phyloP scores from a whole-genome alignment of 2,888 invertebrate genomes.

The Craniophora ligustri region DNA sequence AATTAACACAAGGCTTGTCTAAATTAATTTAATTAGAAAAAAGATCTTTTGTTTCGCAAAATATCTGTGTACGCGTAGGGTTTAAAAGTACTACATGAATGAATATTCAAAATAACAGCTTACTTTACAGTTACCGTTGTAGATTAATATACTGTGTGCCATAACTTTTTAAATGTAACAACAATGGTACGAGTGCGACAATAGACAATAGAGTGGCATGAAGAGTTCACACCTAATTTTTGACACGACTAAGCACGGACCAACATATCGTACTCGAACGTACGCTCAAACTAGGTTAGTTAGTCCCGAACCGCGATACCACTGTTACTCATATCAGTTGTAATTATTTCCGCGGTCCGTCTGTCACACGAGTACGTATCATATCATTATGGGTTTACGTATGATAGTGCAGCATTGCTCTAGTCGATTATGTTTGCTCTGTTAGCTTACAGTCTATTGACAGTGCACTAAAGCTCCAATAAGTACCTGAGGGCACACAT shows the following conservation, averaged over 20 bases:
- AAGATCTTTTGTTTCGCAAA: too few species aligned
- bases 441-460: slow-evolving; percentile 8
- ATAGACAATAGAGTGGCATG: slow-evolving; percentile 38
- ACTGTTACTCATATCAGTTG: slow-evolving; percentile 31
- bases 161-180: slow-evolving; percentile 10
- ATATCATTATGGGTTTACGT: slow-evolving; percentile 16
- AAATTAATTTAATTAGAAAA: too few species aligned
- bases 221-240: slow-evolving; percentile 30
- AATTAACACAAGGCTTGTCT: too few species aligned
- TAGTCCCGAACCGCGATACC: slow-evolving; percentile 45
- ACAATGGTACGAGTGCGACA: slow-evolving; percentile 15
- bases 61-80: too few species aligned
- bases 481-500: too few species aligned
- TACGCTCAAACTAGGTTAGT: slow-evolving; percentile 44
- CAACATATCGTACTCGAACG: slow-evolving; percentile 11
- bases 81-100: too few species aligned
- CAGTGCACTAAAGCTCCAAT: slow-evolving; percentile 29
- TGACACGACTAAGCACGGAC: slow-evolving; percentile 19
- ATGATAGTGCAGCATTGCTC: slow-evolving; percentile 23
- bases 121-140: neutral
- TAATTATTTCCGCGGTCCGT: slow-evolving; percentile 53
- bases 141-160: slow-evolving; percentile 1
- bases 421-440: slow-evolving; percentile 37
- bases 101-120: too few species aligned
- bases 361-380: slow-evolving; percentile 15